A percentile compares a stretch with the other conserved stretches of the same genome.
phyloP scores from a whole-genome alignment of 2,888 invertebrate genomes.

The Tetrapedia diversipes region DNA sequence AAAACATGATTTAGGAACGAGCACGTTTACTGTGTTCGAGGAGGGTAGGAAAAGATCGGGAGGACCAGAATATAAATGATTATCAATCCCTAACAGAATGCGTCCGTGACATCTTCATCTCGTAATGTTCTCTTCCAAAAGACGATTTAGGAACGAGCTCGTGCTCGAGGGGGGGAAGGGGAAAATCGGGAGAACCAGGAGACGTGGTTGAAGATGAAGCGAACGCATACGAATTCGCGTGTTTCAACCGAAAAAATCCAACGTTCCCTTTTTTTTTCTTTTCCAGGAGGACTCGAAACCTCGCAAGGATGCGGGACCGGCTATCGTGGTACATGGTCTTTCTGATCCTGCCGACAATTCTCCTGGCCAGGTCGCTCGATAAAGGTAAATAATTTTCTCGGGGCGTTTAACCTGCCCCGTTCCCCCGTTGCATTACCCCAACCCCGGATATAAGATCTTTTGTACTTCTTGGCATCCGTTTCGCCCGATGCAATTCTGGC shows the following conservation, averaged over 20 bases:
- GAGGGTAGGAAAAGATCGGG: no score
- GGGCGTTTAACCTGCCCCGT: conserved; percentile 38
- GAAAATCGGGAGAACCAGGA: conserved; percentile 28
- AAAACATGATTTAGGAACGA: conserved; percentile 9
- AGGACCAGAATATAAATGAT: no score
- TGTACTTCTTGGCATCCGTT: conserved; percentile 17
- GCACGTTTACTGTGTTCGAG: no score
- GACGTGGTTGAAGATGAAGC: conserved; percentile 9
- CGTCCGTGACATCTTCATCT: no score
- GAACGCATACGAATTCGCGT: conserved; percentile 44
- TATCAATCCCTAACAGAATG: no score
- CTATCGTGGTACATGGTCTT: conserved; percentile 83
- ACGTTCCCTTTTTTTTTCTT: conserved; percentile 21
- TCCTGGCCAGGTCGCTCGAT: conserved; percentile 82
- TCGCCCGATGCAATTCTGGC: conserved; percentile 29
- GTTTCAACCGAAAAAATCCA: conserved; percentile 30
- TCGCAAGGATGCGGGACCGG: conserved; percentile 82
- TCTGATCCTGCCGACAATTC: conserved; percentile 81
- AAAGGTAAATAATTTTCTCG: conserved; percentile 77
- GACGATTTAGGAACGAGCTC: conserved; percentile 3
- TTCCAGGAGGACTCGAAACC: conserved; percentile 75
- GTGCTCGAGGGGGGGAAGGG: no score
- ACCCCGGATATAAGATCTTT: conserved; percentile 28
- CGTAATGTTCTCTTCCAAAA: conserved; percentile 13
- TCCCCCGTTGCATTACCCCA: conserved; percentile 2